phyloP scores from a whole-genome alignment of 2,113 vertebrate species.

The Heptranchias perlo region DNA sequence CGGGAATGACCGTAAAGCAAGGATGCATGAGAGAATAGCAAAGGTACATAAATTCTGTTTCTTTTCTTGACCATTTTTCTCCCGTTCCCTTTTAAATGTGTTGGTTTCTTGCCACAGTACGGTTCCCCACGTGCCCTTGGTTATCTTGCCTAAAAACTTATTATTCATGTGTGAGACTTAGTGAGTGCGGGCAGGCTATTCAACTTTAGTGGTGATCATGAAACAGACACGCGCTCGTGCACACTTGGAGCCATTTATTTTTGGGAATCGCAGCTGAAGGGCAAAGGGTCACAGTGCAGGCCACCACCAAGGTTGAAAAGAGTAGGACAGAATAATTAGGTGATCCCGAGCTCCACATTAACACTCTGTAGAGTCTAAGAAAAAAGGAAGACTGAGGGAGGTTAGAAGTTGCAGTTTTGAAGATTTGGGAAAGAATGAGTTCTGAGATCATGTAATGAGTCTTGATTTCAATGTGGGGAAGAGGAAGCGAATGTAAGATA shows the following conservation, averaged over 20 bases:
- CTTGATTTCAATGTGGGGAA: too few species aligned
- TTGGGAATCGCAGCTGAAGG: background rate
- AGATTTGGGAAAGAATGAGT: too few species aligned
- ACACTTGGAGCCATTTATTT: background rate
- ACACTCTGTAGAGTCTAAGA: too few species aligned
- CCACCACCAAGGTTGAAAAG: too few species aligned
- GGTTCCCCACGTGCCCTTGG: background rate
- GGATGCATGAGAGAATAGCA: constrained; percentile 90
- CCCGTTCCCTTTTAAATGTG: background rate
- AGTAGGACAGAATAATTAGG: too few species aligned
- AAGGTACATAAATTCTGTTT: constrained; percentile 65
- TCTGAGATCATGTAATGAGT: too few species aligned
- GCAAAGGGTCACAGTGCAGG: background rate
- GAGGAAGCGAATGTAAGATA: too few species aligned
- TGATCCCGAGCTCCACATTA: too few species aligned
- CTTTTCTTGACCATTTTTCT: background rate
- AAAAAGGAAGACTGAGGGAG: too few species aligned
- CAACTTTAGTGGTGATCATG: background rate
- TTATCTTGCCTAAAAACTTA: background rate
- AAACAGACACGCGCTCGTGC: background rate
- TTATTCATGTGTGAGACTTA: background rate
- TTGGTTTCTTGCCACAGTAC: background rate
- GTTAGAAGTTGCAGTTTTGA: too few species aligned
- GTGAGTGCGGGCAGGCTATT: background rate
- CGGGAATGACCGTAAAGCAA: constrained; percentile 81